Evolutionary conservation across 1,140 invertebrate genomes (phyloP).

Genomic region (Achroia grisella): DNA sequence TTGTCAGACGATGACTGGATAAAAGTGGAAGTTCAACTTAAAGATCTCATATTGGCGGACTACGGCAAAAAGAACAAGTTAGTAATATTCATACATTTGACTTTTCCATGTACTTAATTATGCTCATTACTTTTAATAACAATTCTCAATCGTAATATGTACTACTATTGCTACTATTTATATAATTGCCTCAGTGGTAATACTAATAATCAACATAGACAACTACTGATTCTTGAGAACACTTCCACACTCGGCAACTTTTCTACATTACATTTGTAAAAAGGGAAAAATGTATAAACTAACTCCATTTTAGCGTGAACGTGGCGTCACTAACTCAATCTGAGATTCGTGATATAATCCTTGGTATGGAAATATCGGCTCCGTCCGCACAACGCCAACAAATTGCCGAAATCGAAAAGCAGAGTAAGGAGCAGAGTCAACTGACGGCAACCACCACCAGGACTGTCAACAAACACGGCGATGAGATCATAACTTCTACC

Average conservation of each 20-base stretch:
- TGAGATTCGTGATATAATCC: slow-evolving; percentile 98
- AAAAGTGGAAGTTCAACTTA: slow-evolving; percentile 98
- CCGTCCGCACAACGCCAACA: slow-evolving; percentile 99
- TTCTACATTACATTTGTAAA: neutral
- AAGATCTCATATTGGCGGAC: slow-evolving; percentile 98
- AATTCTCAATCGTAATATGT: too few species aligned
- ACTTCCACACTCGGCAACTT: neutral
- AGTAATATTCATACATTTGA: too few species aligned
- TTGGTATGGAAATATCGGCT: slow-evolving; percentile 99
- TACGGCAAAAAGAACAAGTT: slow-evolving; percentile 99
- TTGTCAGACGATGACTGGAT: slow-evolving; percentile 99
- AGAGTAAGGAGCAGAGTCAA: slow-evolving; percentile 99
- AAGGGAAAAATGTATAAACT: neutral
- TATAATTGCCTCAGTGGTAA: neutral
- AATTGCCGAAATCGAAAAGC: slow-evolving; percentile 99
- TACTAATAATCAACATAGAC: too few species aligned
- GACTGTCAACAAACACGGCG: slow-evolving; percentile 99
- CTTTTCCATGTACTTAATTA: too few species aligned
- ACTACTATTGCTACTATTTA: too few species aligned
- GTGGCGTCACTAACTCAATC: slow-evolving; percentile 99
- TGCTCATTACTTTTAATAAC: too few species aligned
- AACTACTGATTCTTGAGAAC: too few species aligned
- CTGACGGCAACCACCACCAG: slow-evolving; percentile 97
- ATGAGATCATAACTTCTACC: slow-evolving; percentile 99
- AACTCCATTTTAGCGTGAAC: slow-evolving; percentile 82